These are phyloP conservation scores for Ginglymostoma cirratum DNA, from an alignment of 2,113 vertebrate genomes.

Conservation along the genomic window DNA sequence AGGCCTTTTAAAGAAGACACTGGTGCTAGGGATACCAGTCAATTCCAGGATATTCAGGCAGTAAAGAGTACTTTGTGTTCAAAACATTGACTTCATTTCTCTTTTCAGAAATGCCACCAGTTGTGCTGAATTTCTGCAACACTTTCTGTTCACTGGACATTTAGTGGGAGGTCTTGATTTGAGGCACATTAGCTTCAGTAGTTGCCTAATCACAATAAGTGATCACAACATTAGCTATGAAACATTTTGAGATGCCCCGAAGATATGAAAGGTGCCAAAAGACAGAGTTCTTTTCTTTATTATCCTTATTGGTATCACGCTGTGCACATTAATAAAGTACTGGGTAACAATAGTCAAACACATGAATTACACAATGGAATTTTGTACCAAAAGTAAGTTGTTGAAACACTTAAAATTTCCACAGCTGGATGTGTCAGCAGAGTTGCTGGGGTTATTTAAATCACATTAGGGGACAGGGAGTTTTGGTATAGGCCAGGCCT, in stretches of 20 bases:
- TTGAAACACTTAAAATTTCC: conserved; percentile 23
- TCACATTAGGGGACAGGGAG: neutral
- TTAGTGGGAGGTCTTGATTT: neutral
- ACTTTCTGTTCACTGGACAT: neutral
- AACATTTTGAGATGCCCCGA: neutral
- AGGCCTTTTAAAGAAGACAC: too few relatives aligned
- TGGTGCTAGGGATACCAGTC: too few relatives aligned
- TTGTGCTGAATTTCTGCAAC: too few relatives aligned
- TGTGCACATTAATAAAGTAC: neutral
- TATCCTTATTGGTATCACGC: neutral
- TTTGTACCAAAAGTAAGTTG: neutral
- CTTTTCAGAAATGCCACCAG: too few relatives aligned
- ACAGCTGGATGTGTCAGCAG: conserved; percentile 17
- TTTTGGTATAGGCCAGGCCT: conserved; percentile 9
- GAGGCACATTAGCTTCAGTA: neutral
- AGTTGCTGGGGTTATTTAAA: conserved; percentile 27
- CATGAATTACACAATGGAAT: neutral
- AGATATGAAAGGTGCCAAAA: neutral
- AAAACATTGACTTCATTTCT: too few relatives aligned
- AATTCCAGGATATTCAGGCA: too few relatives aligned
- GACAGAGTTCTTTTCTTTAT: neutral
- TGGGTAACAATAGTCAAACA: neutral
- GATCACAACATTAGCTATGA: neutral
- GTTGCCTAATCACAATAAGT: neutral
- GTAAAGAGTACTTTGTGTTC: too few relatives aligned